phyloP scores from a whole-genome alignment of 2,888 invertebrate species.

The Drosophila villosipedis region DNA sequence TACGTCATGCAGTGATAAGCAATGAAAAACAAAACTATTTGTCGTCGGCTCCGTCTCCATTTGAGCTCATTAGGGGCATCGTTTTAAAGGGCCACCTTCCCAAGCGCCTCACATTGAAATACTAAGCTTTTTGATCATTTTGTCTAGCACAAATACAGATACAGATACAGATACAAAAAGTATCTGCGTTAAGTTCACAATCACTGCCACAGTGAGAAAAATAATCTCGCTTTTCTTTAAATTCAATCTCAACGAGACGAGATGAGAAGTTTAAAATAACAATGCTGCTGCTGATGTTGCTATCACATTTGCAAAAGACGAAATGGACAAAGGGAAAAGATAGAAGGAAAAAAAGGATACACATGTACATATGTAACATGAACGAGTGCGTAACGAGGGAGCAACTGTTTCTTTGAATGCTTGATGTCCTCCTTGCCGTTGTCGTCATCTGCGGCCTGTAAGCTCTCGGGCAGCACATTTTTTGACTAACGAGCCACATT shows the following conservation, averaged over 20 bases:
- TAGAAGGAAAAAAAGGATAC: slow-evolving; percentile 49
- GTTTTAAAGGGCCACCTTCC: slow-evolving; percentile 24
- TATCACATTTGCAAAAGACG: slow-evolving; percentile 11
- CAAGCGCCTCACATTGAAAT: background rate
- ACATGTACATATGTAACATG: slow-evolving; percentile 13
- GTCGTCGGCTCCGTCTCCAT: slow-evolving; percentile 38
- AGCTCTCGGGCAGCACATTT: slow-evolving; percentile 73
- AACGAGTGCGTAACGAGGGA: slow-evolving; percentile 20
- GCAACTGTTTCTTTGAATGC: slow-evolving; percentile 58
- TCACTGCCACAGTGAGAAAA: background rate
- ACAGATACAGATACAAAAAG: slow-evolving; percentile 13
- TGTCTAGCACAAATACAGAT: slow-evolving; percentile 26
- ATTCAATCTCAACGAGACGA: slow-evolving; percentile 66
- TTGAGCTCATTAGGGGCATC: slow-evolving; percentile 55
- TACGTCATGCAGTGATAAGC: slow-evolving; percentile 69
- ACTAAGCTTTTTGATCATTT: slow-evolving; percentile 1
- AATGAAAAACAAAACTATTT: slow-evolving; percentile 78
- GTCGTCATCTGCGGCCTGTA: slow-evolving; percentile 58
- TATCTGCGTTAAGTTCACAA: slow-evolving; percentile 22
- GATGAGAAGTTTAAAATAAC: slow-evolving; percentile 67
- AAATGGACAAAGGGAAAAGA: background rate
- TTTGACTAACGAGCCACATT: slow-evolving; percentile 80
- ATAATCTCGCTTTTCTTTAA: slow-evolving; percentile 18
- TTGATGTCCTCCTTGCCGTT: slow-evolving; percentile 53
- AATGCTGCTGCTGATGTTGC: slow-evolving; percentile 24